These are phyloP conservation scores for Helleia helle DNA, from an alignment of 2,888 invertebrate species.

Conservation along the genomic window DNA sequence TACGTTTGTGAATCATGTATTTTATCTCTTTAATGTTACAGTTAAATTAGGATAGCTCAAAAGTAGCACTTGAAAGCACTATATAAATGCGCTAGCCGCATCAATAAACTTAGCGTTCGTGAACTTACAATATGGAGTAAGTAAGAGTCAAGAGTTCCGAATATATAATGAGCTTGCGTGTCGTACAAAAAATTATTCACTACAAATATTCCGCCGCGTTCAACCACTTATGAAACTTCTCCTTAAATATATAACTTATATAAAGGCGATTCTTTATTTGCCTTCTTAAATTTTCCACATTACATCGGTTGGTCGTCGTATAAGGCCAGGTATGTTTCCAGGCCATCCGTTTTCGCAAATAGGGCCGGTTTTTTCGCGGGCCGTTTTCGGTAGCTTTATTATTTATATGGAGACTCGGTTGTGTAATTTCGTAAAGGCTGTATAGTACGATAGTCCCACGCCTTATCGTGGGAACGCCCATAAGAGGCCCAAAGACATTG, in stretches of 20 bases:
- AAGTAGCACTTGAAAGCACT: no score
- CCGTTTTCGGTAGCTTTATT: slow-evolving; percentile 40
- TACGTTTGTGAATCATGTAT: no score
- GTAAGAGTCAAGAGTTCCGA: no score
- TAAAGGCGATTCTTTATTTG: slow-evolving; percentile 1
- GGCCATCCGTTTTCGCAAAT: slow-evolving; percentile 37
- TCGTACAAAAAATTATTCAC: no score
- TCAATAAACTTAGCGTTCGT: no score
- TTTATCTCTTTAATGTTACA: no score
- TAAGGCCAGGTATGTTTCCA: slow-evolving; percentile 39
- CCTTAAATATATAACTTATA: slow-evolving; percentile 2
- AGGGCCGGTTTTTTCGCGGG: slow-evolving; percentile 29
- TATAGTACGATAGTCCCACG: slow-evolving; percentile 27
- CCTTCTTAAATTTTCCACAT: slow-evolving; percentile 13
- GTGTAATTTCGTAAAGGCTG: slow-evolving; percentile 43
- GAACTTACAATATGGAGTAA: no score
- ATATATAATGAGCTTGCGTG: slow-evolving; percentile 27
- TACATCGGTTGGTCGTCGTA: slow-evolving; percentile 23
- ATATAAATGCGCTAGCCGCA: no score
- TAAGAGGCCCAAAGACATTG: slow-evolving; percentile 17
- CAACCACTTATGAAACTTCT: neutral
- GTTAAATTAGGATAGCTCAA: no score
- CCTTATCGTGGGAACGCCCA: slow-evolving; percentile 26
- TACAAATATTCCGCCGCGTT: no score
- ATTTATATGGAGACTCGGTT: slow-evolving; percentile 49